Conservation (phyloP, 2,113 vertebrate genomes). For the Psilopsiagon aymara region DNA sequence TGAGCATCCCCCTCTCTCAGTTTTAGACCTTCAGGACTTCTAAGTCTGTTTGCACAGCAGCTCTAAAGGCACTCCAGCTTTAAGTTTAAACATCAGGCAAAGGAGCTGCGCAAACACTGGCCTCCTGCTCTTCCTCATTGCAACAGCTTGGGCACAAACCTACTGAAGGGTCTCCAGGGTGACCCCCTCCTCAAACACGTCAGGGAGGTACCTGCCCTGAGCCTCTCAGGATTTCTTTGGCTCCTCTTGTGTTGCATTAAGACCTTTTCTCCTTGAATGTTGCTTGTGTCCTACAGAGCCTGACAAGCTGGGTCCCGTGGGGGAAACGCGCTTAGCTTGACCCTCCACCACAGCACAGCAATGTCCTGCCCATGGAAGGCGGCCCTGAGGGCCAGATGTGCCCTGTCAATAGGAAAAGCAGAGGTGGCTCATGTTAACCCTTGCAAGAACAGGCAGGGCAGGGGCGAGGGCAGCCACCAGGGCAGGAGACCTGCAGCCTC, state of each 20-base stretch:
- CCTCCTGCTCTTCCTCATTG: neutral
- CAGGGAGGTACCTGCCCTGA: neutral
- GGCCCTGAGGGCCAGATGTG: neutral
- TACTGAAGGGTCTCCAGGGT: neutral
- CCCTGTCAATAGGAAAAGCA: neutral
- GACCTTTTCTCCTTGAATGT: neutral
- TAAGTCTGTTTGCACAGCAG: neutral
- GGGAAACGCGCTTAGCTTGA: neutral
- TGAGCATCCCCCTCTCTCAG: neutral
- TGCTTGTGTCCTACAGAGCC: neutral
- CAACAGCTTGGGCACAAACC: neutral
- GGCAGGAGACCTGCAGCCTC: neutral
- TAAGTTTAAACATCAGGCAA: neutral
- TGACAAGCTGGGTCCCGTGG: neutral
- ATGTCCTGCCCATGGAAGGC: neutral
- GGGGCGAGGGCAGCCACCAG: fast-evolving
- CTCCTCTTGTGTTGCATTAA: neutral
- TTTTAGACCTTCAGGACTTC: neutral
- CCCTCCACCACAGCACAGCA: neutral
- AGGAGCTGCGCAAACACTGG: neutral
- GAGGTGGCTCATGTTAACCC: neutral
- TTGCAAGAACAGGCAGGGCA: neutral
- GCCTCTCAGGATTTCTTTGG: neutral
- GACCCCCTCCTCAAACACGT: neutral
- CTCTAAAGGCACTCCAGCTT: neutral